phyloP scores from a whole-genome alignment of 2,797 vertebrate genomes.

The Avahi laniger region DNA sequence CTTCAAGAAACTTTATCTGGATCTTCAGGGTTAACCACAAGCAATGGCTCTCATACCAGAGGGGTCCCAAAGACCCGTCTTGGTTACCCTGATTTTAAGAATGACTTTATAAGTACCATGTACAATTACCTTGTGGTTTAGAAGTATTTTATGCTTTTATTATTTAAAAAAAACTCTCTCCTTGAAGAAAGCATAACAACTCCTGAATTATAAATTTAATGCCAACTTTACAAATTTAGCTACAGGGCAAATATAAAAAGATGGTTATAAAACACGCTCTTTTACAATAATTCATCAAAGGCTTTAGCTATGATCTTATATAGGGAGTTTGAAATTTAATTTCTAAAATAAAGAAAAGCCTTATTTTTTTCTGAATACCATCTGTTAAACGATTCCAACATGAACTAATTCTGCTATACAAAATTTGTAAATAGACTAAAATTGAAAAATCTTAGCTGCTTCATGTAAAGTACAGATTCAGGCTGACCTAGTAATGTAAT shows the following conservation, averaged over 20 bases:
- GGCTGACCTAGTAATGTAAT: constrained; percentile 25
- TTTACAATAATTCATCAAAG: constrained; percentile 61
- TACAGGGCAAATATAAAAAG: constrained; percentile 53
- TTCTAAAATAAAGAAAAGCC: constrained; percentile 50
- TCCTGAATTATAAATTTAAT: constrained; percentile 37
- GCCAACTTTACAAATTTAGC: constrained; percentile 28
- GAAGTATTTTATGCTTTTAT: constrained; percentile 36
- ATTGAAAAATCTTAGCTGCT: constrained; percentile 36
- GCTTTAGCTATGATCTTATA: constrained; percentile 60
- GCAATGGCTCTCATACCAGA: neutral
- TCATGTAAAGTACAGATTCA: constrained; percentile 47
- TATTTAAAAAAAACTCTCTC: neutral
- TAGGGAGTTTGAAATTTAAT: constrained; percentile 67
- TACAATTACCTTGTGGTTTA: neutral
- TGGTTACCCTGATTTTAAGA: constrained; percentile 21
- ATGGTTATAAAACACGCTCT: constrained; percentile 55
- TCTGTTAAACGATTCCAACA: constrained; percentile 65
- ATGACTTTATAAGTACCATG: neutral
- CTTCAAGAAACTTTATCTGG: constrained; percentile 6
- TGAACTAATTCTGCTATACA: constrained; percentile 26
- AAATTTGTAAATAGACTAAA: constrained; percentile 59
- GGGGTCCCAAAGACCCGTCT: neutral
- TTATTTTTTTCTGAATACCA: constrained; percentile 46
- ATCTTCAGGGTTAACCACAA: neutral
- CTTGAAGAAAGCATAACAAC: constrained; percentile 44